These are phyloP conservation scores for Conops quadrifasciatus DNA, from an alignment of 2,888 invertebrate genomes.

Conservation along the genomic window DNA sequence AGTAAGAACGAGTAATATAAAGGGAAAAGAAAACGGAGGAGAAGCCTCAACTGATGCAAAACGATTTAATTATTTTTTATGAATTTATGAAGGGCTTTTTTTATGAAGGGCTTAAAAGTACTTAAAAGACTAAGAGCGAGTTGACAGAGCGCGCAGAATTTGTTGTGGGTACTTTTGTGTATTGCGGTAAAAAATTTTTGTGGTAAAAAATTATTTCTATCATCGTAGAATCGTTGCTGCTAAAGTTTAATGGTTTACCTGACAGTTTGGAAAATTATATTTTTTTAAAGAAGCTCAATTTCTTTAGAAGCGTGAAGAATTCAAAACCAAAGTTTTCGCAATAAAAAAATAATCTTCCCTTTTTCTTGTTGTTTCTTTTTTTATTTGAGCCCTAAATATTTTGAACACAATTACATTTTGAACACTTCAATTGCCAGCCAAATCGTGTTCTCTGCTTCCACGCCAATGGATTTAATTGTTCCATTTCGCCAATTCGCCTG, in stretches of 20 bases:
- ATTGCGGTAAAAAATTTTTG: not conserved
- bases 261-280: conserved; percentile 5
- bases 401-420: too few species aligned
- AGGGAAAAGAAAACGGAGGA: not conserved
- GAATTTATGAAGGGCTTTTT: conserved; percentile 1
- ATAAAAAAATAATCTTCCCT: too few species aligned
- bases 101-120: not conserved
- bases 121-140: not conserved
- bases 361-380: too few species aligned
- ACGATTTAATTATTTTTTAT: conserved; percentile 13
- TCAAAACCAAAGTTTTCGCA: not conserved
- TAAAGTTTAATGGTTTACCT: too few species aligned
- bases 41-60: too few species aligned
- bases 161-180: not conserved
- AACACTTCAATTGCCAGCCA: too few species aligned
- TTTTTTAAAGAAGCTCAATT: conserved; percentile 2
- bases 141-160: not conserved
- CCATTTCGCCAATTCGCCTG: too few species aligned
- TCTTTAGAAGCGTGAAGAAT: not conserved
- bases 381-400: too few species aligned
- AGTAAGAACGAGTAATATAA: not conserved
- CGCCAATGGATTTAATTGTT: too few species aligned
- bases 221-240: too few species aligned
- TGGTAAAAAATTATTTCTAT: too few species aligned
- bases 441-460: too few species aligned